These are phyloP conservation scores for Leptosomus discolor DNA, from an alignment of 2,113 vertebrate genomes.

Conservation along the genomic window DNA sequence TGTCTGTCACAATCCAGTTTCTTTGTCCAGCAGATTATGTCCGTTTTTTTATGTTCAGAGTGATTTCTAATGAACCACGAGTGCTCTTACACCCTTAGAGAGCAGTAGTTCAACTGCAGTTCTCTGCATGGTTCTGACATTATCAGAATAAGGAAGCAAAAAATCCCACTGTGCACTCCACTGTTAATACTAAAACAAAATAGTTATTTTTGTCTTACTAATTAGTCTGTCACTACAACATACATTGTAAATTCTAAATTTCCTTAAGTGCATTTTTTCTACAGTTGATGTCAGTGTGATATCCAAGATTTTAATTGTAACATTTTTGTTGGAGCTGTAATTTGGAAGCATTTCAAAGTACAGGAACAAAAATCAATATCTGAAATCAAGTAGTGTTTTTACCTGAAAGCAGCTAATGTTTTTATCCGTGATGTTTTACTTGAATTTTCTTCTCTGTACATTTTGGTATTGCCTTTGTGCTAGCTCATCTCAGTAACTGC, in stretches of 20 bases:
- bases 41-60: background rate
- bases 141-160: background rate
- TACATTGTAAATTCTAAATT: background rate
- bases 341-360: constrained; percentile 21
- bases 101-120: background rate
- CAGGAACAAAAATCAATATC: constrained; percentile 12
- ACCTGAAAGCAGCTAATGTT: background rate
- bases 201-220: background rate
- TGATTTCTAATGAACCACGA: background rate
- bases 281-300: background rate
- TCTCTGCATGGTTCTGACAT: background rate
- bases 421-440: background rate
- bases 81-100: background rate
- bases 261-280: background rate
- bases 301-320: background rate
- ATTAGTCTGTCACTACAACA: background rate
- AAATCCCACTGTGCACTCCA: background rate
- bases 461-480: background rate
- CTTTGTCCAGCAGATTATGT: background rate
- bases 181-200: background rate
- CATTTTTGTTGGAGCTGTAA: background rate
- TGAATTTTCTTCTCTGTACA: background rate
- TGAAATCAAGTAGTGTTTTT: background rate
- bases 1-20: background rate
- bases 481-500: background rate